These are phyloP conservation scores for Saccostrea echinata DNA, from an alignment of 1,140 invertebrate genomes.

Conservation along the genomic window DNA sequence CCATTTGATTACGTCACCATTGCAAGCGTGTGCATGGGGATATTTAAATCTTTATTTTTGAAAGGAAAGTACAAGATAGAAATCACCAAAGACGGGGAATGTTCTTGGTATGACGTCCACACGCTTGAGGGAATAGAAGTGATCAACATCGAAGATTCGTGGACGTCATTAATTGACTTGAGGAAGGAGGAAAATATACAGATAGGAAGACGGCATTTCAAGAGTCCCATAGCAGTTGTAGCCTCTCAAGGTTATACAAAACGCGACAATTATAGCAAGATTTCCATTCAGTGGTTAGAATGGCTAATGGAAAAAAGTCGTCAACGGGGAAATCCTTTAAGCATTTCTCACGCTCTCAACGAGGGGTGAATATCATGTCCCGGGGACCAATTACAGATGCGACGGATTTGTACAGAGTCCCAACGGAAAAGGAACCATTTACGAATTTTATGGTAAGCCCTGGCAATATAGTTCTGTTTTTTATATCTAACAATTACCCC, in stretches of 20 bases:
- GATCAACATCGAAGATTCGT: background rate
- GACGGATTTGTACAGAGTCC: slow-evolving; percentile 42
- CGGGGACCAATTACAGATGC: slow-evolving; percentile 49
- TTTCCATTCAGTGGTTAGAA: slow-evolving; percentile 55
- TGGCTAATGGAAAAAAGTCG: slow-evolving; percentile 46
- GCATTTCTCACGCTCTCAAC: slow-evolving; percentile 53
- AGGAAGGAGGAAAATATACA: background rate
- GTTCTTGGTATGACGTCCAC: background rate
- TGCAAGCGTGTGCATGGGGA: slow-evolving; percentile 43
- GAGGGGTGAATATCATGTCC: slow-evolving; percentile 42
- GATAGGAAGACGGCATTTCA: slow-evolving; percentile 38
- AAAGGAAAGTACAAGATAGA: slow-evolving; percentile 28
- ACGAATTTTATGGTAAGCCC: slow-evolving; percentile 56
- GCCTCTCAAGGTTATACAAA: slow-evolving; percentile 46
- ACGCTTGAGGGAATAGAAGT: background rate
- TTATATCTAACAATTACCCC: background rate
- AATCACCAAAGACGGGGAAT: background rate
- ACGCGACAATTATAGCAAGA: slow-evolving; percentile 45
- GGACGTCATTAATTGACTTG: background rate
- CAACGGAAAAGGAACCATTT: slow-evolving; percentile 32
- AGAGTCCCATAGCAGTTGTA: slow-evolving; percentile 47
- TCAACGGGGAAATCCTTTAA: background rate
- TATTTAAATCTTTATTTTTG: slow-evolving; percentile 47
- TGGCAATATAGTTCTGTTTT: background rate
- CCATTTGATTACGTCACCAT: too few relatives aligned